Evolutionary conservation across 1,140 invertebrate genomes (phyloP).

Genomic region (Drosophila kikkawai): DNA sequence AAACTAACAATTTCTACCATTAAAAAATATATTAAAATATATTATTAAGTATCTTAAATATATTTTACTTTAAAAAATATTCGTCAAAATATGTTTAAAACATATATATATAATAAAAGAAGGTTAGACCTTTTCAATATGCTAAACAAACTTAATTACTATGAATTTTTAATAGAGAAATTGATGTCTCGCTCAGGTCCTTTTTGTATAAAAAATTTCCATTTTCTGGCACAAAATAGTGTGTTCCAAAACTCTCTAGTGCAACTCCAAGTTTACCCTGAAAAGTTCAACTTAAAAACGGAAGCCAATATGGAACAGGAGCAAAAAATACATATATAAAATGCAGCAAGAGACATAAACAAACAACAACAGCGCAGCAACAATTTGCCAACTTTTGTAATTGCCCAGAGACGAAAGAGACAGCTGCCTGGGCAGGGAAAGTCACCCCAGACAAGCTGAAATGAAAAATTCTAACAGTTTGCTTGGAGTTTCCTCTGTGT

Average conservation of each 20-base stretch:
- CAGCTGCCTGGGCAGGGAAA: not conserved
- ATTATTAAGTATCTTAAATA: not conserved
- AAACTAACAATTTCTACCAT: not conserved
- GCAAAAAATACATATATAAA: slow-evolving; percentile 33
- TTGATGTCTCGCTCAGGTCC: not conserved
- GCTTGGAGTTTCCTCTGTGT: slow-evolving; percentile 13
- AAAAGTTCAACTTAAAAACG: slow-evolving; percentile 26
- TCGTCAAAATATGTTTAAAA: not conserved
- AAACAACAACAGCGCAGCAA: slow-evolving; percentile 47
- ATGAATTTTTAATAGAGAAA: not conserved
- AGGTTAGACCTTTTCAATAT: not conserved
- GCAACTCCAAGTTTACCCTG: slow-evolving; percentile 2
- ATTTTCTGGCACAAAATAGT: not conserved
- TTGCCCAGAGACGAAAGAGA: slow-evolving; percentile 34
- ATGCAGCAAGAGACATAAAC: slow-evolving; percentile 44
- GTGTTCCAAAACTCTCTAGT: not conserved
- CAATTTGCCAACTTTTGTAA: slow-evolving; percentile 62
- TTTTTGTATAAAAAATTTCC: no score
- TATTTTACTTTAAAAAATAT: not conserved
- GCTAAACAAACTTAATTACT: not conserved
- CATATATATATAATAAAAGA: not conserved
- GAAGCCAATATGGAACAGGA: slow-evolving; percentile 16
- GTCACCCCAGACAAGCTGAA: slow-evolving; percentile 23
- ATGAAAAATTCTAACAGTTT: slow-evolving; percentile 56
- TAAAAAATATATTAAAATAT: not conserved